These are phyloP conservation scores for Meloe dianella DNA, from an alignment of 2,888 invertebrate genomes.

Conservation along the genomic window DNA sequence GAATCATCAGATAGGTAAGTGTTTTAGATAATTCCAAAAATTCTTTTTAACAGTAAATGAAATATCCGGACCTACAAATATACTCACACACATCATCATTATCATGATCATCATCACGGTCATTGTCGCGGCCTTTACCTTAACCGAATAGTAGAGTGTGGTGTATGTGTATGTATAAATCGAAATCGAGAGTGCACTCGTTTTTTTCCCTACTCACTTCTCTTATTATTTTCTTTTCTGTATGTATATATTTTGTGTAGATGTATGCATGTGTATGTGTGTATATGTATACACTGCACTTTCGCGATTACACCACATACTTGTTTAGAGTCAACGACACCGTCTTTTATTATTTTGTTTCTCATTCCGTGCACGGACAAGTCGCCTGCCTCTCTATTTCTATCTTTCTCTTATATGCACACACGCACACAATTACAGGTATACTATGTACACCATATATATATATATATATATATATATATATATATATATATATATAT, in stretches of 20 bases:
- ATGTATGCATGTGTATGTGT: conserved; percentile 20
- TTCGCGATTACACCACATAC: conserved; percentile 48
- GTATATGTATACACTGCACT: conserved; percentile 34
- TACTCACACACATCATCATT: neutral
- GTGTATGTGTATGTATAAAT: conserved; percentile 39
- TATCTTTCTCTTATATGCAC: conserved; percentile 6
- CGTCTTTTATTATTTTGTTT: conserved; percentile 35
- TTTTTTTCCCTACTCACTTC: conserved; percentile 37
- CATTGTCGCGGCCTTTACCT: conserved; percentile 59
- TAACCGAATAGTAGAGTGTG: conserved; percentile 48
- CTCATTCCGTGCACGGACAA: conserved; percentile 37
- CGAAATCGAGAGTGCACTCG: conserved; percentile 56
- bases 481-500: neutral
- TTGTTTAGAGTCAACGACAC: conserved; percentile 51
- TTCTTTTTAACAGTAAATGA: neutral
- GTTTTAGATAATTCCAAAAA: neutral
- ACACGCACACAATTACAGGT: neutral
- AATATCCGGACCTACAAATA: conserved; percentile 7
- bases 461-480: neutral
- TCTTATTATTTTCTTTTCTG: conserved; percentile 19
- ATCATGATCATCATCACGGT: too few relatives aligned
- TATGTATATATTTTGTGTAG: too few relatives aligned
- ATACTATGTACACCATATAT: neutral
- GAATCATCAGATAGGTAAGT: conserved; percentile 90
- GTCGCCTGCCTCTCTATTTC: conserved; percentile 12